Conservation (phyloP, 2,797 vertebrate genomes). For the Corythornis leucogaster region DNA sequence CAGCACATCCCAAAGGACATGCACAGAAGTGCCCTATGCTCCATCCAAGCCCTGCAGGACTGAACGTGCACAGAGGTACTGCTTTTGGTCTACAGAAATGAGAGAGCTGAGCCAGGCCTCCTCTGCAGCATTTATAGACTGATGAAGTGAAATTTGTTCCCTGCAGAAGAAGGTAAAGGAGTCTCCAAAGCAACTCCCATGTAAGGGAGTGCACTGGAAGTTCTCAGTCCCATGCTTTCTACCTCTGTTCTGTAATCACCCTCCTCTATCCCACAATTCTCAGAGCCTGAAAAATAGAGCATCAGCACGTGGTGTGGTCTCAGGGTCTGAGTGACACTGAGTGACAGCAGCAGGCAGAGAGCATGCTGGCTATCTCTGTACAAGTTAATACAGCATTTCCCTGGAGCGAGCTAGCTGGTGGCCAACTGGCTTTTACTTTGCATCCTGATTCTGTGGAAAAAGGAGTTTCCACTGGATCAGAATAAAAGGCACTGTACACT, state of each 20-base stretch:
- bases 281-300: background rate
- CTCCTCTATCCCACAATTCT: background rate
- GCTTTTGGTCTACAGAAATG: background rate
- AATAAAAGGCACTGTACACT: background rate
- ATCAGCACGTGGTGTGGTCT: fast-evolving
- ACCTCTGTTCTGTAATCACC: background rate
- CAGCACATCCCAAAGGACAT: background rate
- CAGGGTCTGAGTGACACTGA: background rate
- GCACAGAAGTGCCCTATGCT: background rate
- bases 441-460: fast-evolving
- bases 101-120: background rate
- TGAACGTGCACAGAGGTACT: background rate
- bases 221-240: background rate
- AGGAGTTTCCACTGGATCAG: background rate
- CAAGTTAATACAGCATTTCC: background rate
- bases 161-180: background rate
- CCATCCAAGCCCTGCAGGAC: background rate
- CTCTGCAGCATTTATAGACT: background rate
- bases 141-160: background rate
- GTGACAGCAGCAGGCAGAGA: background rate
- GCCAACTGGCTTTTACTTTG: background rate
- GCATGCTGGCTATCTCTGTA: background rate
- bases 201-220: background rate
- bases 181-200: background rate
- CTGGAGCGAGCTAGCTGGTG: background rate